Base-by-base conservation (phyloP, 1,140 invertebrate genomes). In the Eupeodes corollae region DNA sequence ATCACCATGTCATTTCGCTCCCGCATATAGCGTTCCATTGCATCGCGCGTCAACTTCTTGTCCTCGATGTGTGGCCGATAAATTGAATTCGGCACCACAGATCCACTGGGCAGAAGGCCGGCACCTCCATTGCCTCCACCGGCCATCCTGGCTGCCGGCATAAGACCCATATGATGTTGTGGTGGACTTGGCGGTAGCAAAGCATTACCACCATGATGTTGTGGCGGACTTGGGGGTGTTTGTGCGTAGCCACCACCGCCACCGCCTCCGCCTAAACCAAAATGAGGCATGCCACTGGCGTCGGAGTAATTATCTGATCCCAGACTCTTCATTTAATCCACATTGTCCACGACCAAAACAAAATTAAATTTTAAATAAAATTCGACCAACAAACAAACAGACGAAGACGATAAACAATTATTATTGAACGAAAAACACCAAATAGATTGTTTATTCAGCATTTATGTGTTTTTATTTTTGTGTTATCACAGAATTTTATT, bases 1-100 rank as follows among this genome's bases (percentile, higher is more conserved):
- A 99, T 83, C 5, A 94, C 84, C 84, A 97, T 93, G 67, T 98
- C 94, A 53, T 88, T 89, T 55, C 91, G 78, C 56, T 97, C 91
- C 26, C 89, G 79, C 44, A 98, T 76, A 68, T 98, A 98, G 37
- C 88, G 82, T 65, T 93, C 88, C 95, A 98, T 98, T 12, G 91
- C 91, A 57, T 97, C 93, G 38, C 91, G 79, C 11, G 87, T 92
- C 31, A 94, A 74, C 47, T 88, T 76, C 55, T 88, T 86, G 53
- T 91, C 88, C 61, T 91, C 88, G 44, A 66, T 68, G 45, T 61
- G 61, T 26, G 60, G 49, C 18, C 52, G 42, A 42, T 46, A 54
- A 14, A 49, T 32, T 12, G 42, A 32, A 33, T 46, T 47, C 32
- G 47, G 40, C 14, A 47, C 42, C 14, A 35, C 42, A 30, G 44